These are phyloP conservation scores for Hylomyscus alleni DNA, from an alignment of 2,797 vertebrate species.

Conservation along the genomic window DNA sequence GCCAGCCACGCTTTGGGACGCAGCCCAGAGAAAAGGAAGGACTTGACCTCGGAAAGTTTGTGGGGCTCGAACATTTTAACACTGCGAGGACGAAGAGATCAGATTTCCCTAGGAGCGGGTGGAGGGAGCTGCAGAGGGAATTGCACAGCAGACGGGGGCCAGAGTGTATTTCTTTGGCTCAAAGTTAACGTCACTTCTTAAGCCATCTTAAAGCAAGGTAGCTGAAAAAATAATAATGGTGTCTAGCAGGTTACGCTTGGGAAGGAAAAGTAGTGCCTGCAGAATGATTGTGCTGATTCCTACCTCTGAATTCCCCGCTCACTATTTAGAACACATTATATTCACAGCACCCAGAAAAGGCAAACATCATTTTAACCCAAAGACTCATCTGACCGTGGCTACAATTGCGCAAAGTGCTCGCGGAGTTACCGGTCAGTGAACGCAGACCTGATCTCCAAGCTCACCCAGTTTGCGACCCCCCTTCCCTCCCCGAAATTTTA, in stretches of 20 bases:
- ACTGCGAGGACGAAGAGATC: constrained; percentile 36
- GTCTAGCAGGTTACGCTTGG: neutral
- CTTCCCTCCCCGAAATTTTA: neutral
- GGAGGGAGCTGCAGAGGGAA: neutral
- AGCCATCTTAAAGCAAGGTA: neutral
- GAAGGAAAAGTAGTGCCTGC: constrained; percentile 49
- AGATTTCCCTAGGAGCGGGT: neutral
- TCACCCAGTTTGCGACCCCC: neutral
- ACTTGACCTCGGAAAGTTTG: constrained; percentile 73
- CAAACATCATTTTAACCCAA: neutral
- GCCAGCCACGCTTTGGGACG: neutral
- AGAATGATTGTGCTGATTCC: neutral
- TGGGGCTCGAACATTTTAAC: constrained; percentile 33
- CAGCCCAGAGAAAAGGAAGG: neutral
- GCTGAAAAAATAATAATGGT: neutral
- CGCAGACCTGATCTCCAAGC: constrained; percentile 32
- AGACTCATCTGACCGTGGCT: neutral
- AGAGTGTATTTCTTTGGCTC: neutral
- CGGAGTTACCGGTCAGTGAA: constrained; percentile 28
- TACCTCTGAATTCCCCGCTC: neutral
- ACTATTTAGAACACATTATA: neutral
- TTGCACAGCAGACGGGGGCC: neutral
- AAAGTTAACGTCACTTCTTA: constrained; percentile 33
- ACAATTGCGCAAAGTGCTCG: constrained; percentile 10
- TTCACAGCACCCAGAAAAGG: neutral